These are phyloP conservation scores for Bombyx mori DNA, from an alignment of 1,140 invertebrate genomes.

Conservation along the genomic window DNA sequence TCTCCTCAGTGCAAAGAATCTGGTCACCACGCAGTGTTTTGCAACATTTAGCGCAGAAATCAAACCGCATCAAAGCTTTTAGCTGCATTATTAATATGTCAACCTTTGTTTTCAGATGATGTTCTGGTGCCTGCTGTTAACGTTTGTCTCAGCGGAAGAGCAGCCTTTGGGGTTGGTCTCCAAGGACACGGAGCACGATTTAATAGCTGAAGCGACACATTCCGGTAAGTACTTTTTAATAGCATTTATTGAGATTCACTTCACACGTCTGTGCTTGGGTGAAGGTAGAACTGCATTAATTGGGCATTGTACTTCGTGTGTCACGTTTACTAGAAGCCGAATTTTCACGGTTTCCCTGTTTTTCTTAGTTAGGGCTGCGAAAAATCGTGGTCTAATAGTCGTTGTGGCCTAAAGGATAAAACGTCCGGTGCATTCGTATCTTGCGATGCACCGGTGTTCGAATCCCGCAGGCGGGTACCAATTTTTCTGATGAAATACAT, in stretches of 20 bases:
- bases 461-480: too few species aligned
- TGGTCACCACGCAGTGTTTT: too few species aligned
- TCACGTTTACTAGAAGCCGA: not conserved
- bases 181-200: constrained; percentile 47
- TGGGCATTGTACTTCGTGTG: not conserved
- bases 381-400: too few species aligned
- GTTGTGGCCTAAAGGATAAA: too few species aligned
- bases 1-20: too few species aligned
- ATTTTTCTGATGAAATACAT: too few species aligned
- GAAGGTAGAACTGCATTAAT: not conserved
- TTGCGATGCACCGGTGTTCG: too few species aligned
- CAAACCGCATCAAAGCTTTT: too few species aligned
- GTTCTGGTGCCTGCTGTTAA: constrained; percentile 19
- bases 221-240: constrained; percentile 23
- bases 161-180: constrained; percentile 41
- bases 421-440: too few species aligned
- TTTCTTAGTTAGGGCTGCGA: too few species aligned
- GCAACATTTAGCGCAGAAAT: too few species aligned
- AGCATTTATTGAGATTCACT: not conserved
- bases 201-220: constrained; percentile 49
- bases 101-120: constrained; percentile 17
- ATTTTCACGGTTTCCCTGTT: not conserved
- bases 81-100: too few species aligned
- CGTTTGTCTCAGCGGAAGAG: constrained; percentile 24
- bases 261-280: not conserved